Conservation (phyloP, 2,888 invertebrate species). For the Syrista parreyssii region DNA sequence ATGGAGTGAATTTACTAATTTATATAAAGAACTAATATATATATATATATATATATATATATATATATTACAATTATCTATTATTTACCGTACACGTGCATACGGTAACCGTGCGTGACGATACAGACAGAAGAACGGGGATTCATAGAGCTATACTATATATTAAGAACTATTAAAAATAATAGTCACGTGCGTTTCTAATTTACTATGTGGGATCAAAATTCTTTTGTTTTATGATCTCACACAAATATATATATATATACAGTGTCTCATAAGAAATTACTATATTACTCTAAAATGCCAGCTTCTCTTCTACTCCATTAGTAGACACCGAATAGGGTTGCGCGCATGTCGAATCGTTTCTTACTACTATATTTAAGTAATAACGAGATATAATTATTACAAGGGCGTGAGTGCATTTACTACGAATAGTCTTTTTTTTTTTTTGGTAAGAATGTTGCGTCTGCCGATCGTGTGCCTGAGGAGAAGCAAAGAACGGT, state of each 20-base stretch:
- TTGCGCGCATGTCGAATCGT: background rate
- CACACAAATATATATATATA: conserved; percentile 25
- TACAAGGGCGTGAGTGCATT: background rate
- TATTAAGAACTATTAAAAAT: conserved; percentile 12
- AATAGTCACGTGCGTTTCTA: conserved; percentile 8
- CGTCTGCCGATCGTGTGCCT: background rate
- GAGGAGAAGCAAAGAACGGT: background rate
- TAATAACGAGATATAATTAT: background rate
- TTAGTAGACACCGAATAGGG: background rate
- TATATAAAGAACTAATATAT: conserved; percentile 35
- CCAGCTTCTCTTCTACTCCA: background rate
- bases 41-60: conserved; percentile 30
- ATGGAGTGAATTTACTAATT: conserved; percentile 48
- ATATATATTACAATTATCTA: conserved; percentile 28
- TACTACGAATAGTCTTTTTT: background rate
- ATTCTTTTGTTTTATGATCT: conserved; percentile 19
- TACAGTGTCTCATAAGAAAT: background rate
- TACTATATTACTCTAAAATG: background rate
- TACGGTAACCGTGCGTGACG: background rate
- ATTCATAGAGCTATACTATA: background rate
- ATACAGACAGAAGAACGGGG: background rate
- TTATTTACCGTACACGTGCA: conserved; percentile 9
- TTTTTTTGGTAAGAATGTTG: background rate
- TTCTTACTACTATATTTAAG: background rate
- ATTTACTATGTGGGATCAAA: conserved; percentile 13